These are phyloP conservation scores for Parazoanthus atlanticus DNA, from an alignment of 92 coral and sea anemone species.

Conservation along the genomic window DNA sequence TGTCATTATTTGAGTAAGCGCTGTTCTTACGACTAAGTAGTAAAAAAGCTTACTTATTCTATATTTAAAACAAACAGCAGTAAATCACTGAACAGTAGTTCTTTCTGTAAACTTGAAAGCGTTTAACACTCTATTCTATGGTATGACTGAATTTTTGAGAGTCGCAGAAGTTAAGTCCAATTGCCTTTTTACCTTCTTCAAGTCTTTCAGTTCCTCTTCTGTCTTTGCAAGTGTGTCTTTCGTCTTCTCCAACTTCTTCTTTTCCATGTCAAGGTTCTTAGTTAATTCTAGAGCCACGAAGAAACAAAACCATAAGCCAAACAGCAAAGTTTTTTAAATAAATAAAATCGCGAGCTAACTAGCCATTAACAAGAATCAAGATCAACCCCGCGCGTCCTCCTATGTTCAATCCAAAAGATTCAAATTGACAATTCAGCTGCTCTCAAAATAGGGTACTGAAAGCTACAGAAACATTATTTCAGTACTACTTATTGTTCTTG, in stretches of 20 bases:
- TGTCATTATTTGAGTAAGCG: too few species aligned
- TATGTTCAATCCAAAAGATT: neutral
- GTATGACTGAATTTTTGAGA: neutral
- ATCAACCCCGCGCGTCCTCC: neutral
- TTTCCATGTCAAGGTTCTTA: constrained; percentile 94
- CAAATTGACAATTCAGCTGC: neutral
- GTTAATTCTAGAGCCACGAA: constrained; percentile 59
- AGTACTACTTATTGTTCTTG: too few species aligned
- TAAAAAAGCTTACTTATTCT: too few species aligned
- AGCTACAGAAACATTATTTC: too few species aligned
- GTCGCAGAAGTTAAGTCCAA: neutral
- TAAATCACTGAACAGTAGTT: neutral
- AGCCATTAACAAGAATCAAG: neutral
- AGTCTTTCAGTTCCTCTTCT: constrained; percentile 93
- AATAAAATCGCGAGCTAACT: neutral
- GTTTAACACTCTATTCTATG: neutral
- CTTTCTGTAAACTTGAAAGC: neutral
- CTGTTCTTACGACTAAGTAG: neutral
- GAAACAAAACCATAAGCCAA: neutral
- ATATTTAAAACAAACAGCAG: neutral
- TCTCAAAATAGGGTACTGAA: neutral
- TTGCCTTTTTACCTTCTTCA: constrained; percentile 75
- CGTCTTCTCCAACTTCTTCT: constrained; percentile 83
- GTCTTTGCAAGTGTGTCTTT: constrained; percentile 80
- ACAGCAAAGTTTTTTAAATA: neutral